Evolutionary conservation across 1,140 invertebrate species (phyloP).

Genomic region (Drosophila ambigua): DNA sequence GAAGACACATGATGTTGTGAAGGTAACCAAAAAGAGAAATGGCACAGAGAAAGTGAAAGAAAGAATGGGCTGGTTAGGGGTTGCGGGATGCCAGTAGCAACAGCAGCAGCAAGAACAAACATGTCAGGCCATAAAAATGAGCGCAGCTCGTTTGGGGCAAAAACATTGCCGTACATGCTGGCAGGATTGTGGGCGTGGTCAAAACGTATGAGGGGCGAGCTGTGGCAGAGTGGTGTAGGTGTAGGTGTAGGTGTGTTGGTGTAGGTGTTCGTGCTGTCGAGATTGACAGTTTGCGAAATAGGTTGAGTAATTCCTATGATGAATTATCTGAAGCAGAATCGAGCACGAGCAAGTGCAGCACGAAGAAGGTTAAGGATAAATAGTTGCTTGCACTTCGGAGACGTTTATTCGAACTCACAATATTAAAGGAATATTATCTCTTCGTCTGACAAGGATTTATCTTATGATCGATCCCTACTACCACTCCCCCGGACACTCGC

Average conservation of each 20-base stretch:
- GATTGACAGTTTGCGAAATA: conserved; percentile 75
- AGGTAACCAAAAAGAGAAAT: conserved; percentile 39
- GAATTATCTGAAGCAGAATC: conserved; percentile 50
- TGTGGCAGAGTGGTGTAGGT: background rate
- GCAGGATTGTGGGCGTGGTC: conserved; percentile 23
- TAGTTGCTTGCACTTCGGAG: conserved; percentile 8
- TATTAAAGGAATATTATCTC: background rate
- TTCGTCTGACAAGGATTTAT: too few relatives aligned
- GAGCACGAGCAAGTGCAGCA: conserved; percentile 5
- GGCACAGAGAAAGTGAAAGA: conserved; percentile 24
- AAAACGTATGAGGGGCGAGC: background rate
- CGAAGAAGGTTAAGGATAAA: conserved; percentile 11
- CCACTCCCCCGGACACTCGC: too few relatives aligned
- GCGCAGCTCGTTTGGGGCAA: conserved; percentile 25
- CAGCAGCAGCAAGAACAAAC: conserved; percentile 42
- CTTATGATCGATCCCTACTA: too few relatives aligned
- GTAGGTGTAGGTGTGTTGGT: background rate
- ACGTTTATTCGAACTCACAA: background rate
- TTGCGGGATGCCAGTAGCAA: conserved; percentile 38
- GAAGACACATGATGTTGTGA: conserved; percentile 51
- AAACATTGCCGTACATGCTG: conserved; percentile 24
- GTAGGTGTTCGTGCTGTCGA: conserved; percentile 43
- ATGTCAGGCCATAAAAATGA: conserved; percentile 66
- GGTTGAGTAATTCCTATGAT: conserved; percentile 77
- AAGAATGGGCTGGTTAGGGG: background rate